Evolutionary conservation across 2,888 invertebrate genomes (phyloP).

Genomic region (Acleris sparsana): DNA sequence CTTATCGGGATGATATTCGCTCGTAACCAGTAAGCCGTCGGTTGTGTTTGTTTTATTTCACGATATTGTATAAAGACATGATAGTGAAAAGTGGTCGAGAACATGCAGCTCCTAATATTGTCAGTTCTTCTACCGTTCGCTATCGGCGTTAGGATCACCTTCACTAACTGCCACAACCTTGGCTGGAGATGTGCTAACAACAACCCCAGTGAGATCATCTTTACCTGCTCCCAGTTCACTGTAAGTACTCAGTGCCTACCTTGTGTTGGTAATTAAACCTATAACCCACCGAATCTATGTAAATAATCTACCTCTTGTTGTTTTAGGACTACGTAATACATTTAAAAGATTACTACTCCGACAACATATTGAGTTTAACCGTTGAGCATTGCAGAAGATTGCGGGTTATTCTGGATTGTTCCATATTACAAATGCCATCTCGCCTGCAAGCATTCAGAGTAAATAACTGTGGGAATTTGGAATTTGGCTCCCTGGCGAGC

Average conservation of each 20-base stretch:
- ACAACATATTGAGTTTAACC: conserved; percentile 69
- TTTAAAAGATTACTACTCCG: conserved; percentile 79
- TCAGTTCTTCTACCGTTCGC: conserved; percentile 42
- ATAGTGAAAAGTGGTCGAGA: conserved; percentile 46
- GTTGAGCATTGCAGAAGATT: conserved; percentile 78
- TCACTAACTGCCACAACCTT: conserved; percentile 67
- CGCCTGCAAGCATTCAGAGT: conserved; percentile 72
- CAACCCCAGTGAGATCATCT: conserved; percentile 62
- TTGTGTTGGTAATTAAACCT: no score
- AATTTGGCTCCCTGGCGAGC: conserved; percentile 61
- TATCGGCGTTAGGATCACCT: conserved; percentile 65
- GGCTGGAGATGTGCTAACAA: conserved; percentile 76
- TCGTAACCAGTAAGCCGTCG: conserved; percentile 54
- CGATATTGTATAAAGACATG: conserved; percentile 38
- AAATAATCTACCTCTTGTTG: conserved; percentile 42
- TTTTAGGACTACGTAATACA: conserved; percentile 80
- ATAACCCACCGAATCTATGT: background rate
- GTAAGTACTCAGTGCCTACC: conserved; percentile 57
- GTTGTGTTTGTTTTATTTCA: conserved; percentile 44
- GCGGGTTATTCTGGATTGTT: conserved; percentile 75
- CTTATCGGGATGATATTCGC: conserved; percentile 63
- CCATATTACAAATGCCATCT: conserved; percentile 63
- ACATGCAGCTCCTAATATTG: conserved; percentile 42
- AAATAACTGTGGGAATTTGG: conserved; percentile 64
- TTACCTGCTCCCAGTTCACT: conserved; percentile 55